Percentiles rank a stretch among this genome's conserved stretches.
Conservation (phyloP, 2,797 vertebrate genomes). For the Rhabdophis nuchalis region DNA sequence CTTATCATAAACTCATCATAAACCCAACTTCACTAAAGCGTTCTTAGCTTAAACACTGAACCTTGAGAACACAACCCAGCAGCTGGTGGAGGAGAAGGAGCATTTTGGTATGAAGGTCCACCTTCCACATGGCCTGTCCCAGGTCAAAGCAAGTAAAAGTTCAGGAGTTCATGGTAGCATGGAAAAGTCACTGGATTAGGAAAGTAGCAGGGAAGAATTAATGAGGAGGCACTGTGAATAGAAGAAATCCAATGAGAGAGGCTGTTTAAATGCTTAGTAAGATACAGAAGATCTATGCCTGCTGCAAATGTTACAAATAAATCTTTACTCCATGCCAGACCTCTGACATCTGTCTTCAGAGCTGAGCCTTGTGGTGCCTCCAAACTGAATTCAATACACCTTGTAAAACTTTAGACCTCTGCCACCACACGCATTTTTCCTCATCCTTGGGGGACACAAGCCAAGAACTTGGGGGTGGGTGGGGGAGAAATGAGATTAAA, state of each 20-base stretch:
- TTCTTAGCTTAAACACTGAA: not conserved
- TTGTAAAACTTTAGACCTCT: slow-evolving; percentile 52
- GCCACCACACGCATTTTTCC: slow-evolving; percentile 49
- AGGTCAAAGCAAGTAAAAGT: not conserved
- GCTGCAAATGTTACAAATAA: not conserved
- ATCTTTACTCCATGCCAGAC: not conserved
- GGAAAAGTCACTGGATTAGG: not conserved
- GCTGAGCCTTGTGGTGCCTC: slow-evolving; percentile 27
- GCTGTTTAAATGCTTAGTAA: not conserved
- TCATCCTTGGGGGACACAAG: slow-evolving; percentile 30
- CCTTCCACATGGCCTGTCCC: not conserved
- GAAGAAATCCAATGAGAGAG: not conserved
- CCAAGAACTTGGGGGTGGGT: slow-evolving; percentile 40
- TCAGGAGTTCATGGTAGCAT: not conserved
- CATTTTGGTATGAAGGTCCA: not conserved
- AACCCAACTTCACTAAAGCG: not conserved
- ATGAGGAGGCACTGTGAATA: not conserved
- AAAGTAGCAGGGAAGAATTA: not conserved
- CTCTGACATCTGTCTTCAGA: not conserved
- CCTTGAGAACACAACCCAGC: not conserved
- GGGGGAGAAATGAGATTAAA: slow-evolving; percentile 52
- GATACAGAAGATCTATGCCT: not conserved
- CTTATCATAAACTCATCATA: not conserved
- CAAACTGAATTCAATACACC: slow-evolving; percentile 44
- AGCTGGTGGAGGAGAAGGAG: not conserved